Percentiles rank a stretch among this genome's conserved stretches.
Evolutionary conservation across 2,797 vertebrate species (phyloP).

Genomic region (Anguilla marmorata): DNA sequence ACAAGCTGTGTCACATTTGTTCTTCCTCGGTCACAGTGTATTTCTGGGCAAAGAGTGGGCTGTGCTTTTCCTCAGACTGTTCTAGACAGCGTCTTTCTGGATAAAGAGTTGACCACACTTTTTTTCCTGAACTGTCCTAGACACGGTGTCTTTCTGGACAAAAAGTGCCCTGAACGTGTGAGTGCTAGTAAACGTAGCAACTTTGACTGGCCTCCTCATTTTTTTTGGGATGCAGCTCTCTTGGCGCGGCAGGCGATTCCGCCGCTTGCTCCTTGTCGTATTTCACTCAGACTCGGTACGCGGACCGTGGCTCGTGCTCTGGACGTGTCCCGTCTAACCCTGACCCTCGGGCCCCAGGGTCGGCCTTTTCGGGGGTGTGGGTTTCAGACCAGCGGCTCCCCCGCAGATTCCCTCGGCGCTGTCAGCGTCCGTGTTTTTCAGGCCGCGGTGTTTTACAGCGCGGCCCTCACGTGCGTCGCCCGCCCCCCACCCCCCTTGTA

Average conservation of each 20-base stretch:
- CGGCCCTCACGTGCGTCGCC: background rate
- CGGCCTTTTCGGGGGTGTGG: background rate
- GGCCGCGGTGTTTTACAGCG: background rate
- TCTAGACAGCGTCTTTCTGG: too few relatives aligned
- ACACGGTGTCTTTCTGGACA: background rate
- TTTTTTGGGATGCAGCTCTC: background rate
- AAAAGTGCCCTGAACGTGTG: background rate
- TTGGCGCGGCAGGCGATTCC: background rate
- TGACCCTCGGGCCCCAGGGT: background rate
- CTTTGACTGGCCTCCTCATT: background rate
- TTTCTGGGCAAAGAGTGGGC: background rate
- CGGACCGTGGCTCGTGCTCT: background rate
- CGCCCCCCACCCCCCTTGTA: background rate
- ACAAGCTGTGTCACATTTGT: slow-evolving; percentile 15
- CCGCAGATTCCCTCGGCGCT: background rate
- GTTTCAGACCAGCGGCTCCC: background rate
- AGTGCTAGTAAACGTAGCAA: background rate
- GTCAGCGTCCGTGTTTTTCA: background rate
- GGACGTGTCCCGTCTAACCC: background rate
- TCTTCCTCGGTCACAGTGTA: background rate
- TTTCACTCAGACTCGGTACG: background rate
- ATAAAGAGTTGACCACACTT: too few relatives aligned
- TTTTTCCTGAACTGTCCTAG: background rate
- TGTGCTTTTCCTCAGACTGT: background rate
- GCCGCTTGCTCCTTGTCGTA: background rate